Percentiles rank a stretch among this genome's conserved stretches.
Conservation (phyloP, 2,888 invertebrate species). For the Dasysyrphus tricinctus region DNA sequence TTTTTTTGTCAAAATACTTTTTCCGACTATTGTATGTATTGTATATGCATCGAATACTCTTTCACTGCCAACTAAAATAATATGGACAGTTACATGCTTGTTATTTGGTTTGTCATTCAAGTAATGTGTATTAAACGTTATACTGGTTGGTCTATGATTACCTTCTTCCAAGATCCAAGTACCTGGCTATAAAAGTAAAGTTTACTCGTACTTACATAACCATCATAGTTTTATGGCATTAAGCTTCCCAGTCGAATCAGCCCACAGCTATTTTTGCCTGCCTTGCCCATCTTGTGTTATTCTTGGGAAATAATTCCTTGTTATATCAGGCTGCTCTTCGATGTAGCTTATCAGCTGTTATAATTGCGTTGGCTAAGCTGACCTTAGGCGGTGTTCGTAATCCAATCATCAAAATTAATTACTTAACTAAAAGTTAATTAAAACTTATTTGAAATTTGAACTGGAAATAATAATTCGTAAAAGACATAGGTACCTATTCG, state of each 20-base stretch:
- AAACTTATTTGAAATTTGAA: neutral
- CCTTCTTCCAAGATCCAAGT: no score
- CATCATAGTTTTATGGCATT: neutral
- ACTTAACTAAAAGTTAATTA: constrained; percentile 4
- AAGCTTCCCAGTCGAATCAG: neutral
- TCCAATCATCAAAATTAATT: constrained; percentile 4
- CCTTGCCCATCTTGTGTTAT: neutral
- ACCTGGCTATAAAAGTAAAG: no score
- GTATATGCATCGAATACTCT: no score
- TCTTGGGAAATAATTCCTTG: neutral
- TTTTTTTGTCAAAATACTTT: no score
- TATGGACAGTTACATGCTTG: no score
- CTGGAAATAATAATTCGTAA: neutral
- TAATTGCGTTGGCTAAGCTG: neutral
- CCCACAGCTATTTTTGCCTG: neutral
- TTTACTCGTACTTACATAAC: no score
- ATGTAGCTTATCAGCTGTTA: neutral
- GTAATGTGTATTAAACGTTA: no score
- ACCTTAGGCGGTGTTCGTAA: neutral
- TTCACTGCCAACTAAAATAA: no score
- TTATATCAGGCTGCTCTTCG: neutral
- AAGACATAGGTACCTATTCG: no score
- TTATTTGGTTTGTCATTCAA: no score
- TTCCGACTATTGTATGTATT: no score
- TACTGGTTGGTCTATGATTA: no score